These are phyloP conservation scores for Alces alces DNA, from an alignment of 2,113 vertebrate species.

Conservation along the genomic window DNA sequence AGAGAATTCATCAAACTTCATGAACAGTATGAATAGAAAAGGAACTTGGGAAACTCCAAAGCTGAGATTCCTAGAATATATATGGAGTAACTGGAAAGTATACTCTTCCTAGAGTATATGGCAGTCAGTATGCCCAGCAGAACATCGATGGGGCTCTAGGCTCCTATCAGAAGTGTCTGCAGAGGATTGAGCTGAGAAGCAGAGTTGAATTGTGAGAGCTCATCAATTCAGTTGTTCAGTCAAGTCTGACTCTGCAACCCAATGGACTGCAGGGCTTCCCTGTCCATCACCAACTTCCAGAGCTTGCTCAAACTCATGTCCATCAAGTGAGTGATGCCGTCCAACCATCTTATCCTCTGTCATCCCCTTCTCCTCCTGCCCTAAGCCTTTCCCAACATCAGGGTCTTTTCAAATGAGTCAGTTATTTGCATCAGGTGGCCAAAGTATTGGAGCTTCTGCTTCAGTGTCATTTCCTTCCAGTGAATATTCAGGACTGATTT, in stretches of 20 bases:
- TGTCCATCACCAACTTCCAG: background rate
- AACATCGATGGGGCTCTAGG: fast-evolving
- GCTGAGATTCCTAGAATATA: background rate
- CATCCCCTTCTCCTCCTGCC: fast-evolving
- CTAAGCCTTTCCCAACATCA: background rate
- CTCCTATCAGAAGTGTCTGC: background rate
- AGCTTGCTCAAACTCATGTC: background rate
- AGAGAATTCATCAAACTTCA: background rate
- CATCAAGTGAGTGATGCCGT: background rate
- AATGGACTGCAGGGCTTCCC: background rate
- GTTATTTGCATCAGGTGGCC: background rate
- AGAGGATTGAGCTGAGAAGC: background rate
- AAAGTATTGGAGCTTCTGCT: background rate
- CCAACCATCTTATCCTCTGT: background rate
- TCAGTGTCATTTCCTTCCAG: background rate
- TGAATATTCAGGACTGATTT: background rate
- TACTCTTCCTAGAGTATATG: too few relatives aligned
- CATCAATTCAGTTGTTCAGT: background rate
- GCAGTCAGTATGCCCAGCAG: fast-evolving
- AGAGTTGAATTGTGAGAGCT: background rate
- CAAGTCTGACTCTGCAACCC: background rate
- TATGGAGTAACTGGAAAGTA: background rate
- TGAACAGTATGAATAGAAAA: background rate
- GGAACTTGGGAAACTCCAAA: background rate
- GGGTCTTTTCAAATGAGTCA: background rate